These are phyloP conservation scores for Rhyacophila evoluta DNA, from an alignment of 2,888 invertebrate genomes.

Conservation along the genomic window DNA sequence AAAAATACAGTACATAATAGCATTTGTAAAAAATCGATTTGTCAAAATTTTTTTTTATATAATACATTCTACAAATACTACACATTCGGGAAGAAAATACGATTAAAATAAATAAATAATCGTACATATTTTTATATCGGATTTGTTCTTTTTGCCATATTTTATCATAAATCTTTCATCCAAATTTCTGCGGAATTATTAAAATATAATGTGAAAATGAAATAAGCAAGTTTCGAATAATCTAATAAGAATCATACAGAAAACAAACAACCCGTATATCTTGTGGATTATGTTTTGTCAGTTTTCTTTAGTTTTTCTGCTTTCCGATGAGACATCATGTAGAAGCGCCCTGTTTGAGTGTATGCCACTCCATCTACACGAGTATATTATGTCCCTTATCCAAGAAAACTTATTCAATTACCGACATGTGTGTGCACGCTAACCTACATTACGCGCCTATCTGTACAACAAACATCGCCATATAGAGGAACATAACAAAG, in stretches of 20 bases:
- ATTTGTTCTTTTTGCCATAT: too few relatives aligned
- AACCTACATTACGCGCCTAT: constrained; percentile 24
- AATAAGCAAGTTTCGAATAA: not conserved
- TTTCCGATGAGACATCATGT: not conserved
- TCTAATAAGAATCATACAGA: not conserved
- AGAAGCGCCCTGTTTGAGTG: not conserved
- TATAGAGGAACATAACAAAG: not conserved
- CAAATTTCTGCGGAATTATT: not conserved
- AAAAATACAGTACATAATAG: too few relatives aligned
- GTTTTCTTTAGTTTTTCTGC: not conserved
- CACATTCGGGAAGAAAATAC: too few relatives aligned
- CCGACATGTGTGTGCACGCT: constrained; percentile 51
- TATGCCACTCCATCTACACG: constrained; percentile 38
- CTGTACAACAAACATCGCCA: not conserved
- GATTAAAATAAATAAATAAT: too few relatives aligned
- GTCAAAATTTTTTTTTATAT: too few relatives aligned
- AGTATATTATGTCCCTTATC: constrained; percentile 50
- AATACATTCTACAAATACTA: too few relatives aligned
- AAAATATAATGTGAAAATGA: not conserved
- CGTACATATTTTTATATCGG: too few relatives aligned
- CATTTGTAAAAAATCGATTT: too few relatives aligned
- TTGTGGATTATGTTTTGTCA: not conserved
- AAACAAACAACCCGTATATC: not conserved
- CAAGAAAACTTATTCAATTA: constrained; percentile 55
- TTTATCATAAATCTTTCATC: not conserved